Evolutionary conservation across 2,113 vertebrate species (phyloP), one percentile per base, ranked within the genome.

Genomic region (Gorsachius goisagi): DNA sequence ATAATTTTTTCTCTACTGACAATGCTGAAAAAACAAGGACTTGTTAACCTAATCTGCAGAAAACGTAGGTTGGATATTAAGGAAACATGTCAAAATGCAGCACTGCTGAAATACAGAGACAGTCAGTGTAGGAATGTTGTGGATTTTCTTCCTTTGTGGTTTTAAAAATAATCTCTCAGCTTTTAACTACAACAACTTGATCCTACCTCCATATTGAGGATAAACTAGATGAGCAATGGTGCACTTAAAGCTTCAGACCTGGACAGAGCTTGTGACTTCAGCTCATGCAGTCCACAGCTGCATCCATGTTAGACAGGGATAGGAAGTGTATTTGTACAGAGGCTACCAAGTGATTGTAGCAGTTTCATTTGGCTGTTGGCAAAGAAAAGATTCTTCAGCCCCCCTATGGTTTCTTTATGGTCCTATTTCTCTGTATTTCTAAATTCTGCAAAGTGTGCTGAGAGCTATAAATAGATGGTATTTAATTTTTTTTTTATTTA

Each of bases 271-370:
- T 44, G 27, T 53, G 53, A 39, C 27, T 62, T 69, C 27, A 62
- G 12, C 12, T 41, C 64, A 35, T 7, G 13, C 18, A 58, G 16
- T 8, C 13, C n/a, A 28, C 22, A 15, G 13, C 22, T 20, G 23
- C 22, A 24, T 24, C 22, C 23, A 4, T 1, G 5, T 1, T 44
- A 52, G 20, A 9, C 9, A 71, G 18, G 3, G 50, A 23, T 5
- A 12, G 6, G 5, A 60, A 19, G 4, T 27, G 7, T 41, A 32
- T 23, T 64, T 49, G 8, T 6, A 41, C 15, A 59, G 58, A 75
- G 22, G 33, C 45, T 69, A 26, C 27, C 28, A 45, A 37, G 6
- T 10, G 6, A 44, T 11, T 6, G 1, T 8, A 71, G 24, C 20
- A 55, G 19, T 26, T 89, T 89, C 4, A 1, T 66, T 76, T 41